Evolutionary conservation across 1,140 invertebrate species (phyloP).

Genomic region (Elymnias hypermnestra): DNA sequence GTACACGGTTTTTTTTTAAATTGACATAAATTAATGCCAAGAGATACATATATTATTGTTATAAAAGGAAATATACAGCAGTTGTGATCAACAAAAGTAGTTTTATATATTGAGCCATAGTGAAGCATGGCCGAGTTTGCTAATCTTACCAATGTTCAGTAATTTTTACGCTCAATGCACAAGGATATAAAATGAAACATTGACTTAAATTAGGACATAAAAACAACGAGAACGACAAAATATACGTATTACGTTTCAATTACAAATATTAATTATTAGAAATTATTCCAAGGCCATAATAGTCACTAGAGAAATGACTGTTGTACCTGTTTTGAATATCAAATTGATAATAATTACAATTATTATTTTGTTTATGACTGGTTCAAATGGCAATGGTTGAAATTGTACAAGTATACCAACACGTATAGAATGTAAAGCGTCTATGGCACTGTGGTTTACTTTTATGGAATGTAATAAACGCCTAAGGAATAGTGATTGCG

Average conservation of each 20-base stretch:
- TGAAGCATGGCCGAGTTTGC: too few relatives aligned
- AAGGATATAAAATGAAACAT: too few relatives aligned
- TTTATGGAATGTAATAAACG: conserved; percentile 59
- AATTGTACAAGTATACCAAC: conserved; percentile 47
- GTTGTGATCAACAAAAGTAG: too few relatives aligned
- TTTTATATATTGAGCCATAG: too few relatives aligned
- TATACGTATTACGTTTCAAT: conserved; percentile 42
- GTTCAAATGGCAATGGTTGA: conserved; percentile 31
- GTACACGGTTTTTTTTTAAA: too few relatives aligned
- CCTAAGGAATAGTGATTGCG: conserved; percentile 64
- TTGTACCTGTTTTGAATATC: conserved; percentile 40
- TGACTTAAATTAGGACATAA: too few relatives aligned
- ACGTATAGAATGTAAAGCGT: conserved; percentile 31
- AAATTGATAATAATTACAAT: conserved; percentile 35
- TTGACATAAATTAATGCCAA: too few relatives aligned
- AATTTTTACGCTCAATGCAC: too few relatives aligned
- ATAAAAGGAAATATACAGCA: too few relatives aligned
- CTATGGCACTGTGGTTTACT: conserved; percentile 49
- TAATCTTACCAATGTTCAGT: too few relatives aligned
- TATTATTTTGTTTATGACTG: conserved; percentile 38
- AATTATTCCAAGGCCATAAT: conserved; percentile 40
- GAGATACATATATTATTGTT: too few relatives aligned
- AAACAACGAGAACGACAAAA: neutral
- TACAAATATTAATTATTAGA: conserved; percentile 38
- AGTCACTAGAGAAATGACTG: conserved; percentile 50